A percentile compares a stretch with the other conserved stretches of the same genome.
Evolutionary conservation across 2,888 invertebrate species (phyloP).

Genomic region (Orthonevra nobilis): DNA sequence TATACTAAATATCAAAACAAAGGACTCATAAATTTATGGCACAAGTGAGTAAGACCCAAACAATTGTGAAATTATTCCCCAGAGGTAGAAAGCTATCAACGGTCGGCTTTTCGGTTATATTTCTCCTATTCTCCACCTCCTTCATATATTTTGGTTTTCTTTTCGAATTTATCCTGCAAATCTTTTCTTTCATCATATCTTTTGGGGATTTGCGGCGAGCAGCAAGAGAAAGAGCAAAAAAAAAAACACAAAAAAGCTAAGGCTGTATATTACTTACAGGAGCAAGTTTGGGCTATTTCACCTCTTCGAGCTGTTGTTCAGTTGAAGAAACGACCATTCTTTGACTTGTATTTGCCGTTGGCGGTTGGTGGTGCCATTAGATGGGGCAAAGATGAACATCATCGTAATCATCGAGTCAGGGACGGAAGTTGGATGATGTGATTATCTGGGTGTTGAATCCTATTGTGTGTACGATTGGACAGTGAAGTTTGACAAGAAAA

Average conservation of each 20-base stretch:
- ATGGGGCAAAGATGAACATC: slow-evolving; percentile 12
- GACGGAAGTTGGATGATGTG: slow-evolving; percentile 3
- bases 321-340: neutral
- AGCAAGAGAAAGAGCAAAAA: too few relatives aligned
- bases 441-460: slow-evolving; percentile 37
- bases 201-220: slow-evolving; percentile 27
- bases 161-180: slow-evolving; percentile 32
- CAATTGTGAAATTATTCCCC: slow-evolving; percentile 78
- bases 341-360: neutral
- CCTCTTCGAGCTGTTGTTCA: slow-evolving; percentile 23
- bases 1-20: slow-evolving; percentile 55
- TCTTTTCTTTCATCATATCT: slow-evolving; percentile 36
- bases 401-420: slow-evolving; percentile 10
- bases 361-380: neutral
- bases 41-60: slow-evolving; percentile 71
- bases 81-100: slow-evolving; percentile 71
- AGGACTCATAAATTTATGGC: slow-evolving; percentile 69
- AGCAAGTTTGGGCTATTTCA: slow-evolving; percentile 5
- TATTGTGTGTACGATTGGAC: slow-evolving; percentile 11
- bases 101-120: slow-evolving; percentile 10
- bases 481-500: too few relatives aligned
- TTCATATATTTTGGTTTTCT: slow-evolving; percentile 9
- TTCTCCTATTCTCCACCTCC: neutral
- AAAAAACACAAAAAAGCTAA: too few relatives aligned
- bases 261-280: neutral